These are phyloP conservation scores for Sesia apiformis DNA, from an alignment of 2,888 invertebrate genomes.

Conservation along the genomic window DNA sequence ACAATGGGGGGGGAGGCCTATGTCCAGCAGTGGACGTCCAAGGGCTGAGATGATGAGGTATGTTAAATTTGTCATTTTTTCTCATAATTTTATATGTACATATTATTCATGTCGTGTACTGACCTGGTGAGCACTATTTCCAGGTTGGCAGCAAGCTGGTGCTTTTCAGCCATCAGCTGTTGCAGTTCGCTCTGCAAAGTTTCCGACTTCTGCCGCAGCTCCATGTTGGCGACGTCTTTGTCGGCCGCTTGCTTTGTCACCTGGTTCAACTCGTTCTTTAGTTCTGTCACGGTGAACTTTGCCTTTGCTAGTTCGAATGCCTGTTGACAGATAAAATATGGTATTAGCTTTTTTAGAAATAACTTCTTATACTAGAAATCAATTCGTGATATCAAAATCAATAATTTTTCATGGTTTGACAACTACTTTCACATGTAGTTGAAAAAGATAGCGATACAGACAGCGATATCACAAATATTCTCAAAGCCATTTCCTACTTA, in stretches of 20 bases:
- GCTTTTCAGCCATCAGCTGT: conserved; percentile 26
- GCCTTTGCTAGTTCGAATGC: conserved; percentile 68
- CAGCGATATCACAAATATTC: no score
- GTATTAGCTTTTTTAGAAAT: no score
- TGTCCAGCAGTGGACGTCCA: no score
- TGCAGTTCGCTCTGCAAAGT: conserved; percentile 29
- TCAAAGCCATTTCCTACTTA: no score
- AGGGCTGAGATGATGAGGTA: no score
- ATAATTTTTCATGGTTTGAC: no score
- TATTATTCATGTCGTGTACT: background rate
- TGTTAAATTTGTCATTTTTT: background rate
- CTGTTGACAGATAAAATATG: conserved; percentile 22
- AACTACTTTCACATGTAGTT: no score
- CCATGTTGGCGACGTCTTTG: conserved; percentile 32
- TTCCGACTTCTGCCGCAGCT: conserved; percentile 28
- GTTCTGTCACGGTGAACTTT: conserved; percentile 61
- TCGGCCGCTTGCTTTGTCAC: conserved; percentile 55
- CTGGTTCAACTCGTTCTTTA: conserved; percentile 60
- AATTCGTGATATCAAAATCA: background rate
- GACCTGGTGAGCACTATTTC: conserved; percentile 40
- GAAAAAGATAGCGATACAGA: no score
- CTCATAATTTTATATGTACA: no score
- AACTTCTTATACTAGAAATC: background rate
- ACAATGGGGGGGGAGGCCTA: no score
- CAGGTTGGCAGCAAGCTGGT: conserved; percentile 16